Evolutionary conservation across 2,888 invertebrate species (phyloP).

Genomic region (Pomacea canaliculata): DNA sequence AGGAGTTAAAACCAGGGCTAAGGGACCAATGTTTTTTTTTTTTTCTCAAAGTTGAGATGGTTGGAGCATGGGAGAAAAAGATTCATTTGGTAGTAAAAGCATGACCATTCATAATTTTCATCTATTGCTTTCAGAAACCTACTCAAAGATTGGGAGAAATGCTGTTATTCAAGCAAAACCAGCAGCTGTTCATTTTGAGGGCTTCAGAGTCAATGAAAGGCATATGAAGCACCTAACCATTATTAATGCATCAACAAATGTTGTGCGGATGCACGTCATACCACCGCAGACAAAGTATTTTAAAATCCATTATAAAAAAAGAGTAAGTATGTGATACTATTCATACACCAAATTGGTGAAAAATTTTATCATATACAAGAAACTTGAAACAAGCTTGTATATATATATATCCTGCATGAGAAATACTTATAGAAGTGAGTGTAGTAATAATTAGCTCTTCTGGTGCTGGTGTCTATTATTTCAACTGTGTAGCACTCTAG

Average conservation of each 20-base stretch:
- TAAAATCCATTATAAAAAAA: conserved; percentile 67
- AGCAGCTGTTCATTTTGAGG: conserved; percentile 66
- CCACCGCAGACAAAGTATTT: conserved; percentile 69
- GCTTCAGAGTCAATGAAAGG: conserved; percentile 64
- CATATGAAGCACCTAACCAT: conserved; percentile 54
- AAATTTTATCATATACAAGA: too few species aligned
- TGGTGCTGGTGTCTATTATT: too few species aligned
- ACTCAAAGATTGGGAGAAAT: conserved; percentile 65
- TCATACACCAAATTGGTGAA: background rate
- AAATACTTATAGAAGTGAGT: too few species aligned
- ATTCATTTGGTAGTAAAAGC: too few species aligned
- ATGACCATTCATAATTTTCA: conserved; percentile 1
- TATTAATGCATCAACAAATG: conserved; percentile 66
- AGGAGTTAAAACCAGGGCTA: too few species aligned
- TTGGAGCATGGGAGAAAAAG: too few species aligned
- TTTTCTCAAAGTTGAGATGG: too few species aligned
- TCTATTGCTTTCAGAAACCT: conserved; percentile 61
- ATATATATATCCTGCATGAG: too few species aligned
- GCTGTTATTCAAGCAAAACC: conserved; percentile 63
- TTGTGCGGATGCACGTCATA: conserved; percentile 67
- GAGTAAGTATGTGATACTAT: conserved; percentile 46
- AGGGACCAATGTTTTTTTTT: too few species aligned
- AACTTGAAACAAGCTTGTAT: too few species aligned
- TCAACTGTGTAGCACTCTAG: too few species aligned
- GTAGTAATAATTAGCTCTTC: too few species aligned